These are phyloP conservation scores for Pangasius larnaudii DNA, from an alignment of 2,797 vertebrate species.

Conservation along the genomic window DNA sequence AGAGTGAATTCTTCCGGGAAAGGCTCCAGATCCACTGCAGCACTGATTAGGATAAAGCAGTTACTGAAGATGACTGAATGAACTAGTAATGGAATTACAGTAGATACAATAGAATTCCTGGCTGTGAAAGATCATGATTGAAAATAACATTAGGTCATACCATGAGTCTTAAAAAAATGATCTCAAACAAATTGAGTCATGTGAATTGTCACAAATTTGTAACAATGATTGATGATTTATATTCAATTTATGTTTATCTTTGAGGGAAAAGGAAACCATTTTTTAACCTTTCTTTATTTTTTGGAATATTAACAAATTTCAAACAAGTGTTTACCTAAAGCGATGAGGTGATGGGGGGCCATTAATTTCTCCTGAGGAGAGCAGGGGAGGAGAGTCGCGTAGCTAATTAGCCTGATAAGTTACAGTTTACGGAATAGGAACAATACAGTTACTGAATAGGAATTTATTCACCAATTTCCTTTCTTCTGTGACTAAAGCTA, in stretches of 20 bases:
- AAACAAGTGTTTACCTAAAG: background rate
- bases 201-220: background rate
- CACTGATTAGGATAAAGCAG: background rate
- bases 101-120: background rate
- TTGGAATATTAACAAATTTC: background rate
- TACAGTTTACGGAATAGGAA: background rate
- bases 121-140: background rate
- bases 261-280: background rate
- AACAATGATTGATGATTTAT: background rate
- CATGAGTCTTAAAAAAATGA: background rate
- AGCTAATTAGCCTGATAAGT: background rate
- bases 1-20: background rate
- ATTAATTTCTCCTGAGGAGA: background rate
- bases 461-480: background rate
- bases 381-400: background rate
- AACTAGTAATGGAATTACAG: background rate
- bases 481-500: conserved; percentile 4
- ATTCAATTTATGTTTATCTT: background rate
- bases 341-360: background rate
- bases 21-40: background rate
- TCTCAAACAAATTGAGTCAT: background rate
- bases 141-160: background rate
- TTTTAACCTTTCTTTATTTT: background rate
- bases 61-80: background rate
- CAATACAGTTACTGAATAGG: background rate